Evolutionary conservation across 2,113 vertebrate species (phyloP).

Genomic region (Cyphotilapia sp.): DNA sequence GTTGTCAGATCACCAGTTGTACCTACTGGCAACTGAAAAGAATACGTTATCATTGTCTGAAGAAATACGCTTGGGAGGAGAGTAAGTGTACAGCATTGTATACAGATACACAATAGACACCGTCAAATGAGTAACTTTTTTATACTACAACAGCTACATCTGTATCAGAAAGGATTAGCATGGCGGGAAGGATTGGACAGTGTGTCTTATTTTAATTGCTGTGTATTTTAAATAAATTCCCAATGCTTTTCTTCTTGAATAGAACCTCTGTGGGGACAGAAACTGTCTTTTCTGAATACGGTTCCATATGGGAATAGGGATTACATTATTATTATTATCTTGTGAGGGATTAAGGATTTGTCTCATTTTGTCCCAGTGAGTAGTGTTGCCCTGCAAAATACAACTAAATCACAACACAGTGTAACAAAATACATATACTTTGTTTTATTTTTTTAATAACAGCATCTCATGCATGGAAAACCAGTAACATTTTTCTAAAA

Average conservation of each 20-base stretch:
- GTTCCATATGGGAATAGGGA: slow-evolving; percentile 71
- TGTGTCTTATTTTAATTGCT: slow-evolving; percentile 64
- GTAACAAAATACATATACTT: slow-evolving; percentile 15
- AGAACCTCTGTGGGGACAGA: slow-evolving; percentile 43
- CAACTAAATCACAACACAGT: slow-evolving; percentile 59
- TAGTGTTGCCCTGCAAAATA: slow-evolving; percentile 42
- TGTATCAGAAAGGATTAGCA: slow-evolving; percentile 56
- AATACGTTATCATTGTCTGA: slow-evolving; percentile 16
- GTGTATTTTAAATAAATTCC: slow-evolving; percentile 61
- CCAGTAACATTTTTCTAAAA: not conserved
- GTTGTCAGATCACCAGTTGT: not conserved
- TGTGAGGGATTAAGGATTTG: slow-evolving; percentile 74
- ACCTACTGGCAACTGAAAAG: slow-evolving; percentile 11
- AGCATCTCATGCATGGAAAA: not conserved
- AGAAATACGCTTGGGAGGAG: not conserved
- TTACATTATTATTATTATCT: slow-evolving; percentile 75
- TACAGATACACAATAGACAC: slow-evolving; percentile 24
- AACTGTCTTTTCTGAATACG: slow-evolving; percentile 55
- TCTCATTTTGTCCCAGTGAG: slow-evolving; percentile 55
- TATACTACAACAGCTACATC: slow-evolving; percentile 24
- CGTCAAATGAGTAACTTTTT: slow-evolving; percentile 31
- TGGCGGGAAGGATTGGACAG: slow-evolving; percentile 20
- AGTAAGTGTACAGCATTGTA: not conserved
- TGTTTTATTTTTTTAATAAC: not conserved
- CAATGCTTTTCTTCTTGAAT: slow-evolving; percentile 48